These are phyloP conservation scores for Galemys pyrenaicus DNA, from an alignment of 2,113 vertebrate genomes.

Conservation along the genomic window DNA sequence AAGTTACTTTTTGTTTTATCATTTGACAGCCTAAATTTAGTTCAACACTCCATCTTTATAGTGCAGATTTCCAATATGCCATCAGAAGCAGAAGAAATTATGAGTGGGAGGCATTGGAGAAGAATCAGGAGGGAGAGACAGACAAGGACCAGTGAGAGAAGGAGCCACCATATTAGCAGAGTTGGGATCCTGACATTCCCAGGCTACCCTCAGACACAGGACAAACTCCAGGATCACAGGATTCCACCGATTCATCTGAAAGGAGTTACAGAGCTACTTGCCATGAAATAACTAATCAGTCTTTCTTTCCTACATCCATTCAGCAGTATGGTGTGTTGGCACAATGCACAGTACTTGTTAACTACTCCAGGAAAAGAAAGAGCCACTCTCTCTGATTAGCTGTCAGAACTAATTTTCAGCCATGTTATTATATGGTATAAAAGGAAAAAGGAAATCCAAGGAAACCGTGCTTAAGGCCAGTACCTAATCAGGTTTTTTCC, in stretches of 20 bases:
- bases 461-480: slow-evolving; percentile 61
- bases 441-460: slow-evolving; percentile 35
- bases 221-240: not conserved
- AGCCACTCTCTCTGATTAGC: slow-evolving; percentile 71
- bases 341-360: not conserved
- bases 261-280: not conserved
- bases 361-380: slow-evolving; percentile 61
- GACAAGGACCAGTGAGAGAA: not conserved
- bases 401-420: slow-evolving; percentile 75
- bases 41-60: not conserved
- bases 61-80: not conserved
- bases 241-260: not conserved
- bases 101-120: not conserved
- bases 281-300: not conserved
- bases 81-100: not conserved
- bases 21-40: slow-evolving; percentile 26
- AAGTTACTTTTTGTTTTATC: slow-evolving; percentile 3
- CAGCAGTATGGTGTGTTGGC: slow-evolving; percentile 34
- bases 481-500: slow-evolving; percentile 53
- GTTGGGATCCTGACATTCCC: not conserved
- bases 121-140: not conserved
- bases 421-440: slow-evolving; percentile 63
- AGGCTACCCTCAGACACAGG: not conserved
- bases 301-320: not conserved
- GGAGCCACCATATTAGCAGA: not conserved